Percentiles rank a stretch among this genome's conserved stretches.
Evolutionary conservation across 2,888 invertebrate species (phyloP).

Genomic region (Eremobia ochroleuca): DNA sequence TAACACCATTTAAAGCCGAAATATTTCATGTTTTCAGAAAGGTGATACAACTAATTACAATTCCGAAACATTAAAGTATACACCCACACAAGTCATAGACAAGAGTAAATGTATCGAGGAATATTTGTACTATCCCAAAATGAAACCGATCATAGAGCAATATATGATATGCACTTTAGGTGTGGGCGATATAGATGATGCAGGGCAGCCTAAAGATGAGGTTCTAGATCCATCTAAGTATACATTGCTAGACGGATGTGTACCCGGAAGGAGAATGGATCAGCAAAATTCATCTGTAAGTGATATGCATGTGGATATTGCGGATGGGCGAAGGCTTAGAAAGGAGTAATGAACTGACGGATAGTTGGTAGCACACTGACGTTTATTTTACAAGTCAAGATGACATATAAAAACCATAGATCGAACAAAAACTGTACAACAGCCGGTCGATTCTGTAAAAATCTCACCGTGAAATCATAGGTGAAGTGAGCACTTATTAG

Average conservation of each 20-base stretch:
- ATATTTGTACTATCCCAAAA: slow-evolving; percentile 16
- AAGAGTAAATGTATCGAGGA: not conserved
- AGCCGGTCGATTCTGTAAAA: too few relatives aligned
- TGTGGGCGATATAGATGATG: slow-evolving; percentile 16
- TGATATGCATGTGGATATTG: too few relatives aligned
- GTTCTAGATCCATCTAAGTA: not conserved
- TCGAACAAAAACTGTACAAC: too few relatives aligned
- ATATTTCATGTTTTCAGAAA: slow-evolving; percentile 19
- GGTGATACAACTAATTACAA: slow-evolving; percentile 13
- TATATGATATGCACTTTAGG: slow-evolving; percentile 42
- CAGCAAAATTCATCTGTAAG: slow-evolving; percentile 27
- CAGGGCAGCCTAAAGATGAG: not conserved
- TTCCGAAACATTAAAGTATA: not conserved
- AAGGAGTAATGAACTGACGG: too few relatives aligned
- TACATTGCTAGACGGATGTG: not conserved
- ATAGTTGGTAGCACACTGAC: too few relatives aligned
- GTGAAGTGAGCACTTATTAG: too few relatives aligned
- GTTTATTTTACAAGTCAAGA: too few relatives aligned
- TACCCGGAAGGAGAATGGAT: slow-evolving; percentile 7
- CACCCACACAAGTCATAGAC: slow-evolving; percentile 9
- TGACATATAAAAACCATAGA: too few relatives aligned
- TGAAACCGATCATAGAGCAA: slow-evolving; percentile 27
- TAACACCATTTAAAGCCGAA: not conserved
- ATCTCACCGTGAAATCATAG: too few relatives aligned
- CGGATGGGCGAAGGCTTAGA: too few relatives aligned